phyloP scores from a whole-genome alignment of 2,888 invertebrate species.

The Escarpia spicata region DNA sequence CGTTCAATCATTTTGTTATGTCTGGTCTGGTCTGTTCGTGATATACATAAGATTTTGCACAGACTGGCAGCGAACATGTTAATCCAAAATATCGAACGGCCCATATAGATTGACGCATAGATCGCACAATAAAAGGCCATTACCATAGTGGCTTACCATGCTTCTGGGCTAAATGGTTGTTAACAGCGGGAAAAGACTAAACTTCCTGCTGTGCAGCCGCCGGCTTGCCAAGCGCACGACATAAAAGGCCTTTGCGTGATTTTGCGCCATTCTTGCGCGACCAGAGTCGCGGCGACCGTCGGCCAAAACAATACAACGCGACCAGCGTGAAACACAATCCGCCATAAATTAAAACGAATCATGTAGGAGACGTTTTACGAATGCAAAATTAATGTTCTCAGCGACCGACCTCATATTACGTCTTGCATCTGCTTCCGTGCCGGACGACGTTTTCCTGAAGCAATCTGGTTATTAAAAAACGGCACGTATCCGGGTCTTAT shows the following conservation, averaged over 20 bases:
- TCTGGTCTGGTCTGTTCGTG: background rate
- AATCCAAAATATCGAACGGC: background rate
- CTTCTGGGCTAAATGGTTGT: background rate
- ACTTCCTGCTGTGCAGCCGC: background rate
- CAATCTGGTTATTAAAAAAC: background rate
- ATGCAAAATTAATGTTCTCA: background rate
- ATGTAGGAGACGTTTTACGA: background rate
- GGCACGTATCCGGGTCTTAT: background rate
- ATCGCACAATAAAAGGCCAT: slow-evolving; percentile 16
- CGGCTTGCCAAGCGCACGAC: background rate
- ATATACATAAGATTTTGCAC: background rate
- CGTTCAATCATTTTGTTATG: background rate
- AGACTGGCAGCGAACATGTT: background rate
- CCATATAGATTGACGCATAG: background rate
- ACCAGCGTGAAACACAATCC: background rate
- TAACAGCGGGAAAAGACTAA: background rate
- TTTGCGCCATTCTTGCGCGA: slow-evolving; percentile 3
- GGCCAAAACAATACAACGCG: background rate
- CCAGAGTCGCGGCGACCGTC: background rate
- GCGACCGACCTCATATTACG: background rate
- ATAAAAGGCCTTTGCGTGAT: slow-evolving; percentile 4
- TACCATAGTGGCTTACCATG: slow-evolving; percentile 13
- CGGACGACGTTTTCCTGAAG: background rate
- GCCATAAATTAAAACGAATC: slow-evolving; percentile 4
- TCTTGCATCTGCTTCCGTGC: slow-evolving; percentile 10